A percentile compares a stretch with the other conserved stretches of the same genome.
These are phyloP conservation scores for Leuciscus idus DNA, from an alignment of 2,113 vertebrate species.

Conservation along the genomic window DNA sequence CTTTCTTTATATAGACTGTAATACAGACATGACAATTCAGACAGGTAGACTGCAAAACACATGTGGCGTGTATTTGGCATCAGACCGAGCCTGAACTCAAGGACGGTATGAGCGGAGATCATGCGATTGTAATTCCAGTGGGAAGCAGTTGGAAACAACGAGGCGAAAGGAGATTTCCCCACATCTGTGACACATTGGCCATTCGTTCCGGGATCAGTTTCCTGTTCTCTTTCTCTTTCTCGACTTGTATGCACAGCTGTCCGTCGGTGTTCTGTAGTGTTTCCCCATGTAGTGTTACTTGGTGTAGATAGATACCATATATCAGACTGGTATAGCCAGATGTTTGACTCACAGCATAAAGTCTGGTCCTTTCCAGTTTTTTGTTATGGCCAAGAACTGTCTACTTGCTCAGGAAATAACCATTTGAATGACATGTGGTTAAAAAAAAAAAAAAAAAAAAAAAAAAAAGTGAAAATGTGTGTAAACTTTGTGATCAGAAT, in stretches of 20 bases:
- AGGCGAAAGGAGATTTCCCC: conserved; percentile 46
- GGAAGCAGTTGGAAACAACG: conserved; percentile 42
- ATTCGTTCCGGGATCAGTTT: conserved; percentile 50
- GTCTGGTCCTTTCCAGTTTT: not conserved
- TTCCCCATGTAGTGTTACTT: conserved; percentile 10
- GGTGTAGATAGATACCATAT: not conserved
- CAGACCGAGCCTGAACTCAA: not conserved
- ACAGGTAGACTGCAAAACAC: conserved; percentile 6
- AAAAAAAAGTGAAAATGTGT: too few species aligned
- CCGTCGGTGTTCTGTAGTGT: conserved; percentile 35
- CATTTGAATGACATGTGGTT: not conserved
- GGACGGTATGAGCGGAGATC: not conserved
- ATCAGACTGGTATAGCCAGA: not conserved
- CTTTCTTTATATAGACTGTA: not conserved
- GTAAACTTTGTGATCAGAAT: not conserved
- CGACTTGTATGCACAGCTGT: conserved; percentile 53
- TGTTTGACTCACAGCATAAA: not conserved
- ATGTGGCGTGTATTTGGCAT: not conserved
- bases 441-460: too few species aligned
- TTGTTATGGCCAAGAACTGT: not conserved
- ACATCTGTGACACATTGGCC: conserved; percentile 61
- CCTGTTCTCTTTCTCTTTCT: conserved; percentile 34
- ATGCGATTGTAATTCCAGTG: conserved; percentile 25
- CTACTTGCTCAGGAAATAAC: not conserved
- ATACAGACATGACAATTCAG: conserved; percentile 11